These are phyloP conservation scores for Sylvia atricapilla DNA, from an alignment of 2,113 vertebrate species.

Conservation along the genomic window DNA sequence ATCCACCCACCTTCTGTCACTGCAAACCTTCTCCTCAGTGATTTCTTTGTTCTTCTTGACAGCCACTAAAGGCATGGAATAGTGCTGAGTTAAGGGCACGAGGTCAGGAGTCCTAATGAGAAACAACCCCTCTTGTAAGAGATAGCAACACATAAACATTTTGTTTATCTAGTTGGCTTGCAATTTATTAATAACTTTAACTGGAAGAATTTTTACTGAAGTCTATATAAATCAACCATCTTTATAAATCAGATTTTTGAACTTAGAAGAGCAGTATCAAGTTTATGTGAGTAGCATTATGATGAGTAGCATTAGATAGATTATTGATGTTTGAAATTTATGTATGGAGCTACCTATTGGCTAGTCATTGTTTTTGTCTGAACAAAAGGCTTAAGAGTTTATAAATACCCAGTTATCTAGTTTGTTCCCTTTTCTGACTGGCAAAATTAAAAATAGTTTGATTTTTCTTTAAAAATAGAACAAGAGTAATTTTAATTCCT, in stretches of 20 bases:
- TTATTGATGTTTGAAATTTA: not conserved
- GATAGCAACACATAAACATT: not conserved
- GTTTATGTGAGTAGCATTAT: not conserved
- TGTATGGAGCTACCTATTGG: not conserved
- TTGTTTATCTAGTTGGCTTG: not conserved
- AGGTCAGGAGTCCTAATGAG: not conserved
- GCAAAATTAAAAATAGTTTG: not conserved
- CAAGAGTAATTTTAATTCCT: not conserved
- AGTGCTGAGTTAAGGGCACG: not conserved
- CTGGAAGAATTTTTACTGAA: not conserved
- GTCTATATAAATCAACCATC: not conserved
- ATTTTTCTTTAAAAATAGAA: not conserved
- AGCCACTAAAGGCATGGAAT: not conserved
- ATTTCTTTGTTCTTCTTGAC: not conserved
- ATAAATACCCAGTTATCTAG: not conserved
- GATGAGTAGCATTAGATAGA: not conserved
- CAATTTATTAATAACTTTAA: not conserved
- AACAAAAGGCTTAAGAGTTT: not conserved
- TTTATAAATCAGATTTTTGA: not conserved
- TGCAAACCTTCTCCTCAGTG: not conserved
- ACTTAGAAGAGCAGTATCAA: not conserved
- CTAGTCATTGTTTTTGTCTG: not conserved
- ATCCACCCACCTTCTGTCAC: not conserved
- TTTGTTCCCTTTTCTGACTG: not conserved
- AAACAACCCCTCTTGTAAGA: not conserved